Percentiles rank a stretch among this genome's conserved stretches.
Conservation (phyloP, 2,113 vertebrate species). For the Upupa epops region DNA sequence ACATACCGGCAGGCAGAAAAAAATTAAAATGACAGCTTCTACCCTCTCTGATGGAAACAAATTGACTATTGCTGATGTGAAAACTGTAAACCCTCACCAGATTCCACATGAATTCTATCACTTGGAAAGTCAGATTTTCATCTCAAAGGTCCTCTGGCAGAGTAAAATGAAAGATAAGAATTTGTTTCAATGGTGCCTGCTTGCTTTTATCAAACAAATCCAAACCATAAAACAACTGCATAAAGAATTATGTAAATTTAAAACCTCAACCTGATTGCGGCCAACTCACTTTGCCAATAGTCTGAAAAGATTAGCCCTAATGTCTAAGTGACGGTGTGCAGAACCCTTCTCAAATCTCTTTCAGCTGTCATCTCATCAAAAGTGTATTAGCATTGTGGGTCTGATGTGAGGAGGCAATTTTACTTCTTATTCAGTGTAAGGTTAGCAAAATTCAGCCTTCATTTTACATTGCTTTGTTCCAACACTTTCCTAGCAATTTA, state of each 20-base stretch:
- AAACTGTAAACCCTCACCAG: constrained; percentile 9
- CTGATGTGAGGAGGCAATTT: not conserved
- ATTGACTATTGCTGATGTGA: constrained; percentile 41
- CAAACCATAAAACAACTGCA: constrained; percentile 26
- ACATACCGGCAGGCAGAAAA: constrained; percentile 20
- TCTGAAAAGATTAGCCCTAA: constrained; percentile 40
- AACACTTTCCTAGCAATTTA: not conserved
- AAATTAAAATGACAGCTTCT: constrained; percentile 23
- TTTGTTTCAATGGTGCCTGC: constrained; percentile 5
- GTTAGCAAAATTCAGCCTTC: not conserved
- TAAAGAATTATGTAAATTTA: constrained; percentile 61
- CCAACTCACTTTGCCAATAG: constrained; percentile 29
- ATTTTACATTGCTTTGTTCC: not conserved
- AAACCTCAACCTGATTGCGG: not conserved
- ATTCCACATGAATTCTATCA: constrained; percentile 19
- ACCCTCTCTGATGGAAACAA: constrained; percentile 45
- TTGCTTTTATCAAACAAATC: constrained; percentile 33
- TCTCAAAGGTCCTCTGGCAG: not conserved
- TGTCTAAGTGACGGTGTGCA: constrained; percentile 31
- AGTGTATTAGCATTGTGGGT: not conserved
- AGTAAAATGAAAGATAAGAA: not conserved
- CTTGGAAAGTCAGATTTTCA: not conserved
- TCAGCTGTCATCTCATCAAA: constrained; percentile 17
- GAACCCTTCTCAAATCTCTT: constrained; percentile 23
- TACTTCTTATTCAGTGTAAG: not conserved